These are phyloP conservation scores for Zootoca vivipara DNA, from an alignment of 2,113 vertebrate genomes.

Conservation along the genomic window DNA sequence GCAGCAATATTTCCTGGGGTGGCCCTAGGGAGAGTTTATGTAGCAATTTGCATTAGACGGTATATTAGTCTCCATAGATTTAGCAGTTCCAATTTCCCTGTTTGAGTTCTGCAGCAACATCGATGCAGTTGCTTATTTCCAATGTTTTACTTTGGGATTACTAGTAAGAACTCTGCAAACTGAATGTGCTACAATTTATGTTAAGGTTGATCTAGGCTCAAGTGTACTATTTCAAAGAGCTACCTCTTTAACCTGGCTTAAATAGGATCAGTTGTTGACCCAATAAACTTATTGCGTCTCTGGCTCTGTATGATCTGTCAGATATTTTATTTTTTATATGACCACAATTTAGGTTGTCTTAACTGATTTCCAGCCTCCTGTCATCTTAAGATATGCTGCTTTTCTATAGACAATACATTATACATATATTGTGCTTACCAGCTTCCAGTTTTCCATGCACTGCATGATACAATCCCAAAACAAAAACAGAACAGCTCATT, in stretches of 20 bases:
- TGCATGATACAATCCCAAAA: neutral
- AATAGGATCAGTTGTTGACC: slow-evolving; percentile 9
- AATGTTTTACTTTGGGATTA: neutral
- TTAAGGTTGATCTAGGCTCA: slow-evolving; percentile 1
- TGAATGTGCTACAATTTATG: neutral
- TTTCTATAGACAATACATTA: neutral
- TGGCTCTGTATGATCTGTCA: neutral
- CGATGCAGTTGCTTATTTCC: neutral
- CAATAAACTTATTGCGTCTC: neutral
- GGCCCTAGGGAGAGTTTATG: neutral
- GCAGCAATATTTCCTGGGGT: neutral
- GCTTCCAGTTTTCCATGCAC: neutral
- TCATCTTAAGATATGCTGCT: slow-evolving; percentile 11
- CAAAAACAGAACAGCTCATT: neutral
- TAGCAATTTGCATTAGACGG: neutral
- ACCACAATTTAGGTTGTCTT: neutral
- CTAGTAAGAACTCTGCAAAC: neutral
- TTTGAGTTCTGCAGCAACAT: neutral
- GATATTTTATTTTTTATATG: neutral
- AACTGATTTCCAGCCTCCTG: neutral
- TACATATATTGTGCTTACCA: neutral
- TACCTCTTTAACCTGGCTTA: neutral
- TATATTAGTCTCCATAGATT: neutral
- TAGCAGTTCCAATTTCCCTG: neutral
- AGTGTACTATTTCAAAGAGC: neutral